Evolutionary conservation across 2,888 invertebrate species (phyloP).

Genomic region (Nineta flava): DNA sequence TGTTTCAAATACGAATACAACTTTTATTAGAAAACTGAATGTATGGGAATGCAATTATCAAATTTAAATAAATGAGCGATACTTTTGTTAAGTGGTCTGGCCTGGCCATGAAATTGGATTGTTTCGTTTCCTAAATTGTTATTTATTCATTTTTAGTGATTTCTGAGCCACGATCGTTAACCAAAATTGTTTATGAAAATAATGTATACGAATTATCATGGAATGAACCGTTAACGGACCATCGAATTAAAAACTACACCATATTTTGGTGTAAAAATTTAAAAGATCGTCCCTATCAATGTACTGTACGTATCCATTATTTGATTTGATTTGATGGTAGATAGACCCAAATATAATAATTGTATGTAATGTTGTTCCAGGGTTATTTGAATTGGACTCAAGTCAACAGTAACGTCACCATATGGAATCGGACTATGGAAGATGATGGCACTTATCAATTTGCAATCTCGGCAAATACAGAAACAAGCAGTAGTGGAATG

Average conservation of each 20-base stretch:
- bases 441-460: conserved; percentile 49
- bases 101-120: conserved; percentile 5
- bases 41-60: too few relatives aligned
- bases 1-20: too few relatives aligned
- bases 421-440: conserved; percentile 41
- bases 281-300: conserved; percentile 23
- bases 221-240: conserved; percentile 37
- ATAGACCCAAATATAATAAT: conserved; percentile 1
- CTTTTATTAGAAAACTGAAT: too few relatives aligned
- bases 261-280: conserved; percentile 49
- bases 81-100: too few relatives aligned
- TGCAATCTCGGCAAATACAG: conserved; percentile 66
- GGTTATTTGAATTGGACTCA: conserved; percentile 43
- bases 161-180: conserved; percentile 40
- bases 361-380: conserved; percentile 23
- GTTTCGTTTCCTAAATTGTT: conserved; percentile 7
- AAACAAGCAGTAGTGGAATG: conserved; percentile 61
- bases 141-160: conserved; percentile 22
- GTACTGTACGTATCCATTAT: conserved; percentile 20
- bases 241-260: conserved; percentile 49
- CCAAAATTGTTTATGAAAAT: conserved; percentile 55
- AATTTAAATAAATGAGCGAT: too few relatives aligned
- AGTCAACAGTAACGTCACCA: conserved; percentile 31
- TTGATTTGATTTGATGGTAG: background rate
- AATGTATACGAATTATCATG: conserved; percentile 61